Evolutionary conservation across 2,113 vertebrate species (phyloP).

Genomic region (Lagenorhynchus albirostris): DNA sequence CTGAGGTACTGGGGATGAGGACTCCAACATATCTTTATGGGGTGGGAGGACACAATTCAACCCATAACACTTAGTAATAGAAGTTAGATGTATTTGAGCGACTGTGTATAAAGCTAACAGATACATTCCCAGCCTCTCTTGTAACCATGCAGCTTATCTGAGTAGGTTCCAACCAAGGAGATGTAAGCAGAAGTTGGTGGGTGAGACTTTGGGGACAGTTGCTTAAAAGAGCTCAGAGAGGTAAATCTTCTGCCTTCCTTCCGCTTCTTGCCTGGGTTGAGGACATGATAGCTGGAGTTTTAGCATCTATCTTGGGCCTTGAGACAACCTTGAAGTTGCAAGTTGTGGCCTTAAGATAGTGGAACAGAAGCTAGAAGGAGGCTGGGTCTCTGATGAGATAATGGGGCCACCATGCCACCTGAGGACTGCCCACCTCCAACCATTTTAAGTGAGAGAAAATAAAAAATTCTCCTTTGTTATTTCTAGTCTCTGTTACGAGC

Average conservation of each 20-base stretch:
- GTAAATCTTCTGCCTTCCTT: not conserved
- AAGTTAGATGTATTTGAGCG: not conserved
- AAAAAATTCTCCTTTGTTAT: not conserved
- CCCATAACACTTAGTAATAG: too few relatives aligned
- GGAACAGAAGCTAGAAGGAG: not conserved
- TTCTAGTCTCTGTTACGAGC: not conserved
- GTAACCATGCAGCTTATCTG: not conserved
- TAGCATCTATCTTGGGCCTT: not conserved
- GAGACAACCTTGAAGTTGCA: not conserved
- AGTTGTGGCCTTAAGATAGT: not conserved
- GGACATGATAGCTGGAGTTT: not conserved
- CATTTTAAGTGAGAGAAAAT: not conserved
- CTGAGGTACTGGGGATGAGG: not conserved
- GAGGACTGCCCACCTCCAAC: not conserved
- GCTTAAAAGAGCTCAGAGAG: not conserved
- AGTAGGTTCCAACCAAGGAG: not conserved
- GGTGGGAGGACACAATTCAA: not conserved
- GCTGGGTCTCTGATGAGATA: not conserved
- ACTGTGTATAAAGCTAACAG: not conserved
- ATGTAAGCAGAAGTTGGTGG: not conserved
- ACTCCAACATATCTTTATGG: not conserved
- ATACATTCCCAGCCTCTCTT: not conserved
- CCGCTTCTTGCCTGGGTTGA: not conserved
- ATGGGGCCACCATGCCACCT: not conserved
- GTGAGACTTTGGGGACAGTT: not conserved